Evolutionary conservation across 2,113 vertebrate species (phyloP), one percentile per base, ranked within the genome.

Genomic region (Halcyon senegalensis): DNA sequence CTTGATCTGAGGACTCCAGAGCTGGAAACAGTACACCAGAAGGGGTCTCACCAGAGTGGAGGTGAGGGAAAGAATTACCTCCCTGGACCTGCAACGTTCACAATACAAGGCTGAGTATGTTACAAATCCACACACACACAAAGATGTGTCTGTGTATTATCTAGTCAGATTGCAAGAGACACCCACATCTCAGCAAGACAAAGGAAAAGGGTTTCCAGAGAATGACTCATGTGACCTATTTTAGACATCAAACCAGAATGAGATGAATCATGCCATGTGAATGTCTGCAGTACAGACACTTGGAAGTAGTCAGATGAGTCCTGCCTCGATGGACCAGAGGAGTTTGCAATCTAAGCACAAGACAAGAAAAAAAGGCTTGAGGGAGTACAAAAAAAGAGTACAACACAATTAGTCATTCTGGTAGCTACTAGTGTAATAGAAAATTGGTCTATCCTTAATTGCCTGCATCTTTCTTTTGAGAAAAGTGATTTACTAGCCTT

Each of bases 371-470:
- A 77, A 2, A 90, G 37, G 5, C 41, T 62, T 33, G 17, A 80
- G 31, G 16, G n/a, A 73, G n/a, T 62, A 66, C 9, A 79, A 85
- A 37, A 35, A 91, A 53, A 1, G 4, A 60, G 39, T 66, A 30
- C 11, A 85, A 44, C 11, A 28, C 11, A 83, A 41, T 63, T 83
- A 90, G 21, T 86, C 58, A 84, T 86, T 53, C 39, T 51, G 43
- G 39, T 48, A 89, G 48, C 33, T 79, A 73, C 39, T 28, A 20
- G 4, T 48, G 15, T 60, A 83, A 68, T 39, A 64, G 19, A 92
- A 94, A 89, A 69, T 17, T 33, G 55, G 18, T 78, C 64, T 63
- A 10, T 67, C 12, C 73, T 80, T 84, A 84, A 93, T 74, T 87
- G 27, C 14, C 20, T 77, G 50, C 28, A 81, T 84, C 28, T 15